Evolutionary conservation across 2,888 invertebrate genomes (phyloP).

Genomic region (Lasioglossum marginatum): DNA sequence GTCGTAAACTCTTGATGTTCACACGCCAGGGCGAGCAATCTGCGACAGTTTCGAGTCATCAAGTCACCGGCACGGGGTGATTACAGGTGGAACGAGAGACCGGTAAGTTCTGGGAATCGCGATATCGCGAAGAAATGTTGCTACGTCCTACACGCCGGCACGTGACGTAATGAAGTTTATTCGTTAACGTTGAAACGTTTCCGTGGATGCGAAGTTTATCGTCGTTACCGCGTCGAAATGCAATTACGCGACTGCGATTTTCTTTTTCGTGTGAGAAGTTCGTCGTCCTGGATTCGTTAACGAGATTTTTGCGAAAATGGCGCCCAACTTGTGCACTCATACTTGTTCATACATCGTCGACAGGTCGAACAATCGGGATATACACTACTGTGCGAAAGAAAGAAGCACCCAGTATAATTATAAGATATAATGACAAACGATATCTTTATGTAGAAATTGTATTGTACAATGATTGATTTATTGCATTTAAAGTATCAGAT

Average conservation of each 20-base stretch:
- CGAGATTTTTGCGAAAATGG: neutral
- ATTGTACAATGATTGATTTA: no score
- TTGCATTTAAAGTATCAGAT: no score
- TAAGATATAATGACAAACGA: no score
- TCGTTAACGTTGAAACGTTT: neutral
- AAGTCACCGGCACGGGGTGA: neutral
- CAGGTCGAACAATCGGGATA: neutral
- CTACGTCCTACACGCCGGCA: neutral
- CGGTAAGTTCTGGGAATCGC: neutral
- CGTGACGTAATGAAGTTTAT: neutral
- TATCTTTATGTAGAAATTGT: no score
- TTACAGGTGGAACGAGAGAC: neutral
- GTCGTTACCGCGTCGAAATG: neutral
- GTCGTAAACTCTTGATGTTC: neutral
- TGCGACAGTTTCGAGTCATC: constrained; percentile 14
- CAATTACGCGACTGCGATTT: neutral
- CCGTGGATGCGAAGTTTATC: neutral
- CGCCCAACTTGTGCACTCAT: neutral
- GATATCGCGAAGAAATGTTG: neutral
- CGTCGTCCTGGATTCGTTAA: neutral
- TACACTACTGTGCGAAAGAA: no score
- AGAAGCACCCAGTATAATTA: no score
- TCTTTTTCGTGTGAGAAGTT: neutral
- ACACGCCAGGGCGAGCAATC: constrained; percentile 13
- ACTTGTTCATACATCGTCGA: neutral